Evolutionary conservation across 2,113 vertebrate species (phyloP).

Genomic region (Tenrec ecaudatus): DNA sequence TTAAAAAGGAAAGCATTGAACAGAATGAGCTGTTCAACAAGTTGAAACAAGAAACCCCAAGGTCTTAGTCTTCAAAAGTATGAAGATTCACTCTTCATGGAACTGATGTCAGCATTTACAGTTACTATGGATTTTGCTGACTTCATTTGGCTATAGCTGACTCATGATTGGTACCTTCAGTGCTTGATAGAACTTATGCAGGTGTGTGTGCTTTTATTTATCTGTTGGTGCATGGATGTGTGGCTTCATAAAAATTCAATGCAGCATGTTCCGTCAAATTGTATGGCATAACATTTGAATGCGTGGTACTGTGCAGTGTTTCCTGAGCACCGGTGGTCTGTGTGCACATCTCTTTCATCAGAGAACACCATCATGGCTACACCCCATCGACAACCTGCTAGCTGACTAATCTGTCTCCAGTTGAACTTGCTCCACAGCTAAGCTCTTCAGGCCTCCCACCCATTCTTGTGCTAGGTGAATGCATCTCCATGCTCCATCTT

Average conservation of each 20-base stretch:
- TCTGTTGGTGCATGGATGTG: conserved; percentile 79
- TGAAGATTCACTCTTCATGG: neutral
- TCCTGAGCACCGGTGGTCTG: neutral
- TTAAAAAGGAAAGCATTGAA: neutral
- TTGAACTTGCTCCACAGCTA: conserved; percentile 69
- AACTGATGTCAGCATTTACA: neutral
- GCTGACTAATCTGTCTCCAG: conserved; percentile 62
- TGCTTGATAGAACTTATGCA: neutral
- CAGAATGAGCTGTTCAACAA: neutral
- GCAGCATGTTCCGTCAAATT: conserved; percentile 56
- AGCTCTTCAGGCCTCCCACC: conserved; percentile 60
- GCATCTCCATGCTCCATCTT: conserved; percentile 33
- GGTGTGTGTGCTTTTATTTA: neutral
- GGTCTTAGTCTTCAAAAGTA: neutral
- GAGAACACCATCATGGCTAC: neutral
- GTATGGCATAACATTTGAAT: conserved; percentile 62
- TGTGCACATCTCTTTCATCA: conserved; percentile 32
- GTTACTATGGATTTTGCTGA: neutral
- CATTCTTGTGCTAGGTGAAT: conserved; percentile 62
- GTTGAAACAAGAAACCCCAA: neutral
- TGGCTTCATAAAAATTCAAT: conserved; percentile 65
- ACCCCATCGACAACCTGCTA: neutral
- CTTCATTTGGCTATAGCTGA: conserved; percentile 14
- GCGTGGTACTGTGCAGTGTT: neutral
- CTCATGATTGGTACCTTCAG: neutral